Evolutionary conservation across 2,797 vertebrate genomes (phyloP).

Genomic region (Enteromius unitaeniatus): DNA sequence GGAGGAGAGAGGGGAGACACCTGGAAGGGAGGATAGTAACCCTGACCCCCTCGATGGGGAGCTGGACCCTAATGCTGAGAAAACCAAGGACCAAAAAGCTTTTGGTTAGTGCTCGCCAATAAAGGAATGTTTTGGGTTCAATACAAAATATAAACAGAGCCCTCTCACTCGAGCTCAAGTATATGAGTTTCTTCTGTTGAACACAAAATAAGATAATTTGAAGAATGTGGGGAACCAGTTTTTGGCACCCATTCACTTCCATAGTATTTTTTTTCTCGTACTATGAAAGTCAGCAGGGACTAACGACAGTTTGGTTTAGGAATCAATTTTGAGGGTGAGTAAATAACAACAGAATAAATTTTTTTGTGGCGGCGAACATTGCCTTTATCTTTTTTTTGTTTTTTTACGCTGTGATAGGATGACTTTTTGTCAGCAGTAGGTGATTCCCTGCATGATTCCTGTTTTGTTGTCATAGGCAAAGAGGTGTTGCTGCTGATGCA

Average conservation of each 20-base stretch:
- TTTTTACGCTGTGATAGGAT: neutral
- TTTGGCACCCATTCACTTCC: neutral
- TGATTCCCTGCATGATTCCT: constrained; percentile 37
- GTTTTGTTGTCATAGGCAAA: constrained; percentile 83
- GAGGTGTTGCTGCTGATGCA: constrained; percentile 97
- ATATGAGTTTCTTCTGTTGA: neutral
- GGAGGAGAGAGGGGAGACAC: constrained; percentile 86
- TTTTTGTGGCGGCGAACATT: neutral
- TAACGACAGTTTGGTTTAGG: neutral
- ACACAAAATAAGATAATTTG: neutral
- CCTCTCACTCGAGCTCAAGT: neutral
- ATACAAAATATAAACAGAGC: neutral
- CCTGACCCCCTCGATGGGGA: constrained; percentile 86
- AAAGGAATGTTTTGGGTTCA: neutral
- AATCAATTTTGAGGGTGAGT: neutral
- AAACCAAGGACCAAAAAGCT: constrained; percentile 72
- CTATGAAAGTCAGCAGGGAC: neutral
- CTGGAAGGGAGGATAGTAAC: constrained; percentile 86
- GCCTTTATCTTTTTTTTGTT: neutral
- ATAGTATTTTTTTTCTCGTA: neutral
- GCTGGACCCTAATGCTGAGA: constrained; percentile 82
- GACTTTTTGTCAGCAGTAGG: constrained; percentile 1
- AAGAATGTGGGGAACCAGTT: neutral
- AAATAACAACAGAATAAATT: neutral
- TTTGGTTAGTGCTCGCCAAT: constrained; percentile 67